A percentile compares a stretch with the other conserved stretches of the same genome.
phyloP scores from a whole-genome alignment of 2,888 invertebrate genomes.

The Leucania comma region DNA sequence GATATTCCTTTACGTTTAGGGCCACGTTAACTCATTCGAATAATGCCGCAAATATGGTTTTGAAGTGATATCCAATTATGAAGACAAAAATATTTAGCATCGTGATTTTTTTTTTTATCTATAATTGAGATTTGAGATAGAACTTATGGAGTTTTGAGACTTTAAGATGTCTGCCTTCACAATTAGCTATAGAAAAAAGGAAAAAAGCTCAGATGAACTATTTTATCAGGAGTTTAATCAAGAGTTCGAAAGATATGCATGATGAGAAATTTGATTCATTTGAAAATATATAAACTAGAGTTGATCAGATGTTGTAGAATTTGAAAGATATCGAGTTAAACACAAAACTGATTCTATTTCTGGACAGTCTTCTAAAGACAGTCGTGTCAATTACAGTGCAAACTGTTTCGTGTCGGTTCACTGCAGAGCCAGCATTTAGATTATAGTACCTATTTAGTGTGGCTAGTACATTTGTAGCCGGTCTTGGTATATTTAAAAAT shows the following conservation, averaged over 20 bases:
- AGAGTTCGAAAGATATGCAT: too few relatives aligned
- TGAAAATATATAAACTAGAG: neutral
- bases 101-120: too few relatives aligned
- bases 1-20: too few relatives aligned
- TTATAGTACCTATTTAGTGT: neutral
- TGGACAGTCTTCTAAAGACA: conserved; percentile 27
- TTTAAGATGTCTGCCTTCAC: neutral
- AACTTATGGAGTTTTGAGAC: neutral
- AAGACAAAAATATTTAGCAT: too few relatives aligned
- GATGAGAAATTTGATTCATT: neutral
- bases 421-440: conserved; percentile 18
- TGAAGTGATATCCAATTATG: too few relatives aligned
- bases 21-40: too few relatives aligned
- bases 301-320: neutral
- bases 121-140: too few relatives aligned
- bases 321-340: conserved; percentile 7
- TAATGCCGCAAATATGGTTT: too few relatives aligned
- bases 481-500: neutral
- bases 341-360: conserved; percentile 26
- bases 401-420: conserved; percentile 27
- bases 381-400: conserved; percentile 39
- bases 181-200: neutral
- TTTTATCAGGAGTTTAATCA: too few relatives aligned
- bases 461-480: conserved; percentile 1
- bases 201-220: neutral